Percentiles rank a stretch among this genome's conserved stretches.
These are phyloP conservation scores for Orchesellides sinensis DNA, from an alignment of 2,888 invertebrate genomes.

Conservation along the genomic window DNA sequence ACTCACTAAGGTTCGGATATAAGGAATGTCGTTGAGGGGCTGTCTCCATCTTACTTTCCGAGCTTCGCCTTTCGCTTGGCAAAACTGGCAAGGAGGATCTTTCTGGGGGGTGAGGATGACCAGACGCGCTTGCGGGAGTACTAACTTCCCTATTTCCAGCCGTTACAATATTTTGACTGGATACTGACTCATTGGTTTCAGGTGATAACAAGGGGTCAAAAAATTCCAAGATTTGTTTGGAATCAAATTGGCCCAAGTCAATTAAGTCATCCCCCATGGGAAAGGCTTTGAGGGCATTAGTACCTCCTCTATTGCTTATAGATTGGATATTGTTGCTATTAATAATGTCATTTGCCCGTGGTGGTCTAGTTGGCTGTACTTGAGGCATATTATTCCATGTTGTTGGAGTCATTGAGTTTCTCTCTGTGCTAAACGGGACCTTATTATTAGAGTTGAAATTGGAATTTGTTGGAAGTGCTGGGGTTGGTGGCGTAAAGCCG, in stretches of 20 bases:
- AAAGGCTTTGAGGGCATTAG: neutral
- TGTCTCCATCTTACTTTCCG: neutral
- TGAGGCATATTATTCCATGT: neutral
- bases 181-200: constrained; percentile 74
- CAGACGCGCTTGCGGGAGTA: neutral
- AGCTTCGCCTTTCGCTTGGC: constrained; percentile 29
- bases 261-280: constrained; percentile 70
- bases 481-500: neutral
- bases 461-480: neutral
- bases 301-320: constrained; percentile 29
- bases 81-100: constrained; percentile 43
- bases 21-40: constrained; percentile 38
- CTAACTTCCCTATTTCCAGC: neutral
- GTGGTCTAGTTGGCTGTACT: neutral
- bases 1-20: constrained; percentile 36
- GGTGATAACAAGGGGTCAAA: constrained; percentile 85
- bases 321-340: constrained; percentile 5
- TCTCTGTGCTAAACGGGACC: neutral
- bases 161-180: neutral
- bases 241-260: constrained; percentile 78
- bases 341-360: neutral
- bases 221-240: constrained; percentile 87
- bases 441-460: neutral
- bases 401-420: neutral
- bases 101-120: constrained; percentile 5